A percentile compares a stretch with the other conserved stretches of the same genome.
Evolutionary conservation across 2,113 vertebrate genomes (phyloP).

Genomic region (Leucopsar rothschildi): DNA sequence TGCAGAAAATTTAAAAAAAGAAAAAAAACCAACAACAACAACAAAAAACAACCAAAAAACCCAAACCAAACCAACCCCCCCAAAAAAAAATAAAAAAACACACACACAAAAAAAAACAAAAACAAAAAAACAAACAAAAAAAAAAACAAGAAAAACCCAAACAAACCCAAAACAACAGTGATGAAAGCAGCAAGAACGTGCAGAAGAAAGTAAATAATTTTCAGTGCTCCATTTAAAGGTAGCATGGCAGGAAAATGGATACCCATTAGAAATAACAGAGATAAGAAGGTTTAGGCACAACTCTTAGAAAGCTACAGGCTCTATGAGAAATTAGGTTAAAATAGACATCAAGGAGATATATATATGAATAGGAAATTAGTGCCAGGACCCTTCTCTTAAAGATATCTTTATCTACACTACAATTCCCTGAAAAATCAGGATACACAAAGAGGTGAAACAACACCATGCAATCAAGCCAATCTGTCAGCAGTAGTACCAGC

Average conservation of each 20-base stretch:
- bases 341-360: fast-evolving
- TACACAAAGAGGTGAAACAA: not conserved
- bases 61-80: too few species aligned
- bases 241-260: not conserved
- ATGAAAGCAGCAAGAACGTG: not conserved
- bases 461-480: too few species aligned
- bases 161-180: not conserved
- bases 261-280: not conserved
- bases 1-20: not conserved
- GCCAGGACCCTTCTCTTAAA: not conserved
- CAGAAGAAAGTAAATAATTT: not conserved
- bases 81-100: too few species aligned
- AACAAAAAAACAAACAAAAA: too few species aligned
- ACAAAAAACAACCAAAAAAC: too few species aligned
- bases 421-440: not conserved
- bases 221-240: not conserved
- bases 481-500: not conserved
- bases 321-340: not conserved
- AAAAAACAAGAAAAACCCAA: too few species aligned
- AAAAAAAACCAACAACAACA: too few species aligned
- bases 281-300: not conserved
- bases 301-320: not conserved
- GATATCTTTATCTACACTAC: not conserved
- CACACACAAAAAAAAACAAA: too few species aligned
- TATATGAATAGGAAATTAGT: not conserved